Evolutionary conservation across 1,140 invertebrate genomes (phyloP).

Genomic region (Drosophila sulfurigaster): DNA sequence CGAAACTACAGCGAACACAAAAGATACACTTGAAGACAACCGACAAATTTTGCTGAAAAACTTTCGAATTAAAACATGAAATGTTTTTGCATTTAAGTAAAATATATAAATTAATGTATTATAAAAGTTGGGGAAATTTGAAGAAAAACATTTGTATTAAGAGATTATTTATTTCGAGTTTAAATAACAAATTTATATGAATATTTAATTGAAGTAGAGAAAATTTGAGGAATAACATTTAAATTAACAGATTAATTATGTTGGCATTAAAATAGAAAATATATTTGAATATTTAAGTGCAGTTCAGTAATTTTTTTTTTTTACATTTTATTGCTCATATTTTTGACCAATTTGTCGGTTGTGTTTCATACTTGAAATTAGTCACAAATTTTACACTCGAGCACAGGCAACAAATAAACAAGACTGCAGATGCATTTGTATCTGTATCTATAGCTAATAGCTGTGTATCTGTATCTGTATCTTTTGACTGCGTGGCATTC

Average conservation of each 20-base stretch:
- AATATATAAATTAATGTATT: background rate
- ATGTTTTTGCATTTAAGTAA: background rate
- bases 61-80: background rate
- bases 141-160: no score
- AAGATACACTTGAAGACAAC: slow-evolving; percentile 16
- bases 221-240: background rate
- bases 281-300: background rate
- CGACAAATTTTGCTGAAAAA: background rate
- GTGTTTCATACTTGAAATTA: slow-evolving; percentile 37
- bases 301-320: background rate
- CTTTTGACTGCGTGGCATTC: slow-evolving; percentile 59
- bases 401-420: slow-evolving; percentile 58
- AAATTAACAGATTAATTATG: background rate
- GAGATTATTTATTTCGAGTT: background rate
- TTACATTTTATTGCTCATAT: background rate
- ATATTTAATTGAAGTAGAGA: no score
- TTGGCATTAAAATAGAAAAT: background rate
- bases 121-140: no score
- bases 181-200: no score
- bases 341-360: slow-evolving; percentile 1
- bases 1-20: slow-evolving; percentile 23
- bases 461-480: slow-evolving; percentile 52
- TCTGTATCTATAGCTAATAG: slow-evolving; percentile 12
- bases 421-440: slow-evolving; percentile 12
- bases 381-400: slow-evolving; percentile 42